Evolutionary conservation across 1,140 invertebrate genomes (phyloP), one percentile per base, ranked within the genome.

Genomic region (Neelides sp.): DNA sequence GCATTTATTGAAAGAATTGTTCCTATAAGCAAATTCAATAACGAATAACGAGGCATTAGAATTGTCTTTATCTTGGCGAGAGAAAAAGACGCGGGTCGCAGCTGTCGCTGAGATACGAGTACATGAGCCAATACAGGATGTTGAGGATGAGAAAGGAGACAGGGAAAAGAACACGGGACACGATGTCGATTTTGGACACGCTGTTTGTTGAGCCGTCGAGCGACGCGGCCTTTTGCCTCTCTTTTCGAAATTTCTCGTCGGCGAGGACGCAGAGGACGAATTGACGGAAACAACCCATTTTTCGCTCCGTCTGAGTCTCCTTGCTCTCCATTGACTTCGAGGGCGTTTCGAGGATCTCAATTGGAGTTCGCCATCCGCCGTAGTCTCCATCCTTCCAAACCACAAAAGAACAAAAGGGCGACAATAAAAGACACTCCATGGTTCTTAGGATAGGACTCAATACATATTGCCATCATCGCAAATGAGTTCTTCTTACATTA

Each of bases 61-160:
- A n/a, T n/a, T n/a, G n/a, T n/a, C n/a, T n/a, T n/a, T n/a, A n/a
- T n/a, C n/a, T n/a, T n/a, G n/a, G n/a, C n/a, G n/a, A n/a, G n/a
- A n/a, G n/a, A n/a, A n/a, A n/a, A n/a, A n/a, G n/a, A n/a, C 20
- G 19, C 3, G 12, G 45, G 45, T 51, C 45, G 36, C 32, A 35
- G 30, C 10, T n/a, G n/a, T 80, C 77, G 2, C 22, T 44, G 4
- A 42, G 0, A 0, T 36, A 27, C 0, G 44, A 65, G 66, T 87
- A 89, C 32, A 79, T 71, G 52, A 86, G 69, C 88, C 88, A 94
- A 66, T 93, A 94, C 63, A 82, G 78, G 20, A 92, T 64, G 63
- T 91, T 92, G 35, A 92, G 78, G 0, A 88, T 66, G 0, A 77
- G 75, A 64, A 92, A 93, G 1, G 85, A 85, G 2, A 83, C 74